Base-by-base conservation (phyloP, 1,140 invertebrate species). In the Drosophila kanapiae region DNA sequence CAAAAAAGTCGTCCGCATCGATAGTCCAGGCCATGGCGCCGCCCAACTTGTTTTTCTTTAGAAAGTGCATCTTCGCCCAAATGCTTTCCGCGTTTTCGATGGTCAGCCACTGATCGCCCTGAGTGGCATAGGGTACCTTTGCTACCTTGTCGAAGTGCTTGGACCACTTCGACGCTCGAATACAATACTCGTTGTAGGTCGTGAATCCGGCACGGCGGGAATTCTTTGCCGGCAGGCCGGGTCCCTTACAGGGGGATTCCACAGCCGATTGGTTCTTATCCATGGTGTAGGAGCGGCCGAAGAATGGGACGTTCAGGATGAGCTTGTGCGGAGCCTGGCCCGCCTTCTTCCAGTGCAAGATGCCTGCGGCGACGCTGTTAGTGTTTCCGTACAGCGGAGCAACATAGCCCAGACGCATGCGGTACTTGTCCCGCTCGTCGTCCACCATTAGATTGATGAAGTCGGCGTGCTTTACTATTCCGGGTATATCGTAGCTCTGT, bases 121-220 rank as follows among this genome's bases (percentile, higher is more conserved):
- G 62, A 8, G 61, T 75, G 16, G 93, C 88, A 67, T 93, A 94
- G 5, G 93, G 91, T 10, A 91, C 93, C 23, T 72, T 56, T 8
- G 91, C 80, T 47, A 58, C 16, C 1, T 76, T 40, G n/a, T 92
- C 80, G 7, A 60, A 92, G 1, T 51, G 16, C 4, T 53, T 43
- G 6, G 48, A 59, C 61, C 81, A 90, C 0, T 37, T 60, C 5
- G 47, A n/a, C 2, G 67, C 23, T 7, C 85, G 84, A 10, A 16
- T n/a, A 79, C 91, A 85, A 80, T 94, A 94, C 90, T 98, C 97
- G 78, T 97, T 96, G 84, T 96, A 98, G 16, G 96, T 95, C 59
- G 96, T 94, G 40, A 94, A 94, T 16, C 97, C 97, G 18, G 88
- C 74, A 57, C 96, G 90, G 61, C 65, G 95, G 0, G 97, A 96